Base-by-base conservation (phyloP, 2,113 vertebrate species). In the Erythrocercus mccallii region DNA sequence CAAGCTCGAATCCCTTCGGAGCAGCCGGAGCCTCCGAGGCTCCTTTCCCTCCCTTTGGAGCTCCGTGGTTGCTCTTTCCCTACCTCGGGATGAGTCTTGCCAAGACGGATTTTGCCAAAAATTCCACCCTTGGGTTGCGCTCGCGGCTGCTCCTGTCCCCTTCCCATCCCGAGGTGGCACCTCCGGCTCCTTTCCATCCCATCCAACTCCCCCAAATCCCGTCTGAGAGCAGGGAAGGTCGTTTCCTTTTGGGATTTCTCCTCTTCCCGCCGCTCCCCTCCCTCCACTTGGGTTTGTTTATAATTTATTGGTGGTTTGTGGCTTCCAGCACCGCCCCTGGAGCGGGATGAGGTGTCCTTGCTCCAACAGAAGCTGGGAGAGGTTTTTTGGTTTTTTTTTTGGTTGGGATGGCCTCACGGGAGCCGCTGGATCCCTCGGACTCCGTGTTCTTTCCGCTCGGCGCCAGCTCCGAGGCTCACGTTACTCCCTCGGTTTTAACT, bases 401-500 rank as follows among this genome's bases (percentile, higher is more conserved):
- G 9, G 14, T 58, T 3, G 60, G 44, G 58, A 42, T 83, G 70
- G 81, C 68, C 96, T 83, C 64, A 5, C 0, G 79, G 93, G 96
- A 89, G 60, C 45, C 0, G 44, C 88, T 71, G 91, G 78, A 94
- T 56, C 66, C 76, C 56, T 90, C 5, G 30, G 65, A 62, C 93
- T 82, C 86, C 45, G 18, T 68, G 88, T 94, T 83, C 95, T 96
- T 95, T 96, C 97, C 95, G n/a, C 71, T 58, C 73, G 1, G 76
- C 60, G 77, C 81, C 38, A 0, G 85, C 76, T 47, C 4, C 1
- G 7, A 9, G 81, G 81, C 88, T 97, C 96, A 95, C 23, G 84
- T 96, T 96, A 86, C 95, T 81, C 27, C 2, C 72, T 87, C 17
- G 81, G 38, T 53, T 96, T 96, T 88, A 95, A 92, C 84, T 95